Base-by-base conservation (phyloP, 1,140 invertebrate species). In the Anastrepha obliqua region DNA sequence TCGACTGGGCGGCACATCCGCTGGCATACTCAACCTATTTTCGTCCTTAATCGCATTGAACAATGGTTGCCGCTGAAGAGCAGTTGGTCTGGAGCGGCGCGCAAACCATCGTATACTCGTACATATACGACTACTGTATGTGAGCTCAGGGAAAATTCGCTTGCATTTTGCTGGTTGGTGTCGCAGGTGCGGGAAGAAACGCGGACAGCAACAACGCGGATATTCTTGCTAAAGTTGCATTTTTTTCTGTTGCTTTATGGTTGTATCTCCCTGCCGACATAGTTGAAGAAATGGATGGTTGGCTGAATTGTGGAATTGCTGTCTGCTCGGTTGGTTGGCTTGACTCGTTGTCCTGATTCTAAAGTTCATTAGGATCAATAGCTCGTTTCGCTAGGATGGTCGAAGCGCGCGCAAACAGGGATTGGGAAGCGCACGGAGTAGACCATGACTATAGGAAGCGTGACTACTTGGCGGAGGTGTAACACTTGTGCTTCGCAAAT, bases 341-440 rank as follows among this genome's bases (percentile, higher is more conserved):
- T 44, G 67, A 7, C 67, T 15, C 39, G 67, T 44, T 42, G 9
- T 70, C 29, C 47, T 78, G 70, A 78, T 78, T 78, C 44, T 11
- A 78, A 51, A 78, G 70, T 78, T 78, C 70, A 78, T 47, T 55
- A 6, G 42, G 3, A 47, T 55, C 70, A 20, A 78, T 78, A 20
- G 42, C 67, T 70, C 39, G 8, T 15, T 70, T 44, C 67, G 64
- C 17, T 65, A 20, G 64, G n/a, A 20, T 39, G 20, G 20, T 39
- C 64, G 29, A 9, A 39, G 20, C 42, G 11, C 13, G 13, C 44
- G 42, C 0, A 44, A n/a, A 74, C 44, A 8, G 7, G 44, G 42
- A 74, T n/a, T 74, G 9, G 3, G 39, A 44, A 7, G 42, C 13
- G 17, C 67, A 74, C 13, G 29, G 17, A 0, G 11, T 3, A 42